phyloP scores from a whole-genome alignment of 2,113 vertebrate species.

The Aldabrachelys gigantea region DNA sequence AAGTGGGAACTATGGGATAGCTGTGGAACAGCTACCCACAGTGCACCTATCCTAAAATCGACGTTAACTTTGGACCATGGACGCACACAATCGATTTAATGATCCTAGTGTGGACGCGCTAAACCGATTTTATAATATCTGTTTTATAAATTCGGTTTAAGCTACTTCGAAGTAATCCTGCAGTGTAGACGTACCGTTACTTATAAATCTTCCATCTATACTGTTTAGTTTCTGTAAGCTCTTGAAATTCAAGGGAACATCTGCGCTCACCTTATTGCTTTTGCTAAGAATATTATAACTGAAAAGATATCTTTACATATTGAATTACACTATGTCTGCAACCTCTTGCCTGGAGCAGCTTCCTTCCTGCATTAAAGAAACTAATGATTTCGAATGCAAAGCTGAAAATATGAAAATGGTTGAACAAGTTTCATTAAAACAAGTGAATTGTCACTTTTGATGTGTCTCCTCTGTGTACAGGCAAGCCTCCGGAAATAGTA shows the following conservation, averaged over 20 bases:
- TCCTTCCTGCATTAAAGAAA: conserved; percentile 47
- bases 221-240: conserved; percentile 45
- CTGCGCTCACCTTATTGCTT: conserved; percentile 51
- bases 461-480: background rate
- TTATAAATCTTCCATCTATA: conserved; percentile 58
- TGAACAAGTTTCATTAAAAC: conserved; percentile 53
- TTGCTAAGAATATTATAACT: conserved; percentile 58
- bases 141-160: too few relatives aligned
- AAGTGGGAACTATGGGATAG: too few relatives aligned
- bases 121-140: too few relatives aligned
- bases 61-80: too few relatives aligned
- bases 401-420: conserved; percentile 55
- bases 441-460: conserved; percentile 32
- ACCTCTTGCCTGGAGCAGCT: conserved; percentile 48
- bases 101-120: too few relatives aligned
- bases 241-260: conserved; percentile 55
- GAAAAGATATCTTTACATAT: conserved; percentile 42
- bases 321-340: conserved; percentile 33
- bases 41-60: too few relatives aligned
- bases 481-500: conserved; percentile 30
- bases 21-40: too few relatives aligned
- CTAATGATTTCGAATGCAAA: conserved; percentile 34
- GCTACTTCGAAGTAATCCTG: too few relatives aligned
- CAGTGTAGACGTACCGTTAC: too few relatives aligned
- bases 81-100: too few relatives aligned